Base-by-base conservation (phyloP, 2,888 invertebrate species). In the Euspilapteryx auroguttella region DNA sequence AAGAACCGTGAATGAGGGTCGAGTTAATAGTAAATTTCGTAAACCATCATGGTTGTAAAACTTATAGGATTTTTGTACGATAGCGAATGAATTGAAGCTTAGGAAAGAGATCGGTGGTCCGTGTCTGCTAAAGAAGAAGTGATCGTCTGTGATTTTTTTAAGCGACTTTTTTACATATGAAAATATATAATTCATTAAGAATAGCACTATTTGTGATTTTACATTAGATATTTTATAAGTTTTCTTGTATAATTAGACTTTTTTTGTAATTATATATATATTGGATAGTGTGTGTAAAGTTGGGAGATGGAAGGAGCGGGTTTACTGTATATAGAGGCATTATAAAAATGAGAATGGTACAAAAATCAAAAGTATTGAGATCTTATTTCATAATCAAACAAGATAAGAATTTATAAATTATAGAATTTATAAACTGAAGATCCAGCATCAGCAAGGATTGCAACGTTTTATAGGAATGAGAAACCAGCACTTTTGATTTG, bases 91-190 rank as follows among this genome's bases (percentile, higher is more conserved):
- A n/a, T n/a, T n/a, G n/a, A n/a, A n/a, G n/a, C n/a, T n/a, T n/a
- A n/a, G n/a, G n/a, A n/a, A n/a, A n/a, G n/a, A n/a, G 17, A 6
- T 17, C 5, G 17, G 61, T 71, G 71, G 71, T 75, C 64, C 62
- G 61, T 73, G 77, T 77, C 63, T 75, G 71, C 76, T 73, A 69
- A 36, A 65, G 62, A 61, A 56, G 59, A 68, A 68, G 71, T 73
- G 73, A 75, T 76, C 75, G 77, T 77, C 77, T 77, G 77, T 77
- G 77, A 77, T 77, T 77, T 75, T 75, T 76, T 76, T 76, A 76
- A 73, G 77, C 76, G 73, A 77, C 77, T 73, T 77, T 76, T 76
- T 76, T 71, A 71, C 69, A 73, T 7, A 22, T 53, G 63, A 68
- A 49, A 64, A 62, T 38, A 29, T 25, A 33, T 47, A 65, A 69